phyloP scores from a whole-genome alignment of 2,888 invertebrate species.

The Hipparchia semele region DNA sequence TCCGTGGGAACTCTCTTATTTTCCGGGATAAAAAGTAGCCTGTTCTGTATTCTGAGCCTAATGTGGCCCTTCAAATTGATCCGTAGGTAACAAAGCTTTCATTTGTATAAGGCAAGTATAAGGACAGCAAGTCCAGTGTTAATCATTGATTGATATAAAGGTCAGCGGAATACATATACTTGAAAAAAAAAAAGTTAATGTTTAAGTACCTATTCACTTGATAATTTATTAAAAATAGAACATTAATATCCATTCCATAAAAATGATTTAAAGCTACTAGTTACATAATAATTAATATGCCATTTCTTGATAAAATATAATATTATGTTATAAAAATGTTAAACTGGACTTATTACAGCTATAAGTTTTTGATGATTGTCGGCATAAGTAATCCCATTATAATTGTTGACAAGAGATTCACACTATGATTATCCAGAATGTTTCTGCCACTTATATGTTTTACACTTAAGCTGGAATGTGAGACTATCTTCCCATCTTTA shows the following conservation, averaged over 20 bases:
- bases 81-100: too few species aligned
- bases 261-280: background rate
- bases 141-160: too few species aligned
- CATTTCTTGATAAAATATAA: background rate
- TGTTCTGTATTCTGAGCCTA: too few species aligned
- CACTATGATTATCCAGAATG: constrained; percentile 93
- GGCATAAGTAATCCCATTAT: constrained; percentile 88
- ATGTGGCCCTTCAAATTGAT: too few species aligned
- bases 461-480: constrained; percentile 86
- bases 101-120: too few species aligned
- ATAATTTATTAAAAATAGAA: background rate
- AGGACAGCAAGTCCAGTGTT: too few species aligned
- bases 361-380: constrained; percentile 74
- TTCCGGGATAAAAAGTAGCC: too few species aligned
- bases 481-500: constrained; percentile 87
- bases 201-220: constrained; percentile 1
- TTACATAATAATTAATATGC: background rate
- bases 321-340: background rate
- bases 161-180: too few species aligned
- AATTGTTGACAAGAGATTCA: constrained; percentile 92
- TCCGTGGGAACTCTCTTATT: too few species aligned
- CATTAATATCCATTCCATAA: background rate
- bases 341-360: constrained; percentile 42
- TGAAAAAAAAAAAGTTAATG: background rate
- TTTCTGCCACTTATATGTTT: constrained; percentile 89